phyloP scores from a whole-genome alignment of 2,888 invertebrate species.

The Watsonalla binaria region DNA sequence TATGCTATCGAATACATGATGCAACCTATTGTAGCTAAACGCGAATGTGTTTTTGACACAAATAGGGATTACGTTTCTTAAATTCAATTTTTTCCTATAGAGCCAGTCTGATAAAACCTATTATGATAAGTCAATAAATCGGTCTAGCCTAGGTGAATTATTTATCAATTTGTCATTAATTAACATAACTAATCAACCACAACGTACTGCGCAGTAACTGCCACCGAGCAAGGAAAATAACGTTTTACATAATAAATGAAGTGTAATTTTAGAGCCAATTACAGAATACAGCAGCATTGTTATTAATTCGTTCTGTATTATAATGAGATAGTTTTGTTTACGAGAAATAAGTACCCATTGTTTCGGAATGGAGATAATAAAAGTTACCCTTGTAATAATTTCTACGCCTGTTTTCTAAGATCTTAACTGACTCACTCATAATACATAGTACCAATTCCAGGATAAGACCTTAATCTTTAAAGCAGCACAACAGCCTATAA shows the following conservation, averaged over 20 bases:
- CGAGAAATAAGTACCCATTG: no score
- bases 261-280: conserved; percentile 16
- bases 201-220: conserved; percentile 34
- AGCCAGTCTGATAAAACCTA: conserved; percentile 13
- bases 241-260: conserved; percentile 18
- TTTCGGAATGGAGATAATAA: no score
- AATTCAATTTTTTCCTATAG: background rate
- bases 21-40: no score
- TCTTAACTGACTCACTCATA: no score
- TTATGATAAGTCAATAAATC: conserved; percentile 11
- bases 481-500: no score
- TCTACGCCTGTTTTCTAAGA: no score
- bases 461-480: no score
- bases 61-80: no score
- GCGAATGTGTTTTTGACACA: no score
- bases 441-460: no score
- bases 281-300: conserved; percentile 1
- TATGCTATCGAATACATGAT: no score
- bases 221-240: conserved; percentile 24
- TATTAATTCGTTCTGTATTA: background rate
- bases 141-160: conserved; percentile 25
- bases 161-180: conserved; percentile 36
- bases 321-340: background rate
- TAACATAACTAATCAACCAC: conserved; percentile 34
- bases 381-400: no score